Conservation (phyloP, 2,797 vertebrate genomes). For the Aldrovandia affinis region DNA sequence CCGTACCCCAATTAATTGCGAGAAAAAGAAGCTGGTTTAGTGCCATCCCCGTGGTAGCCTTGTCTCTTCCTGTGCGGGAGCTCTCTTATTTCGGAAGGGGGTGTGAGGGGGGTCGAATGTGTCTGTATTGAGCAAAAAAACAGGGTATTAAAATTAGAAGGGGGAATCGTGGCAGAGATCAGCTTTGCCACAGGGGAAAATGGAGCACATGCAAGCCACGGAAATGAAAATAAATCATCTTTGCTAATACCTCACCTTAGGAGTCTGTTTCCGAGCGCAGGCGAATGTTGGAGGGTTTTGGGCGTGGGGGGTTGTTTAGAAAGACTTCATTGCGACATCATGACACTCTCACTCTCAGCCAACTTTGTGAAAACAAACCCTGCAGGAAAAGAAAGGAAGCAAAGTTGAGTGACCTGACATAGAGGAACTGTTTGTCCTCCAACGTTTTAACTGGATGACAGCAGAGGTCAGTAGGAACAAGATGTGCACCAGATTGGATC, state of each 20-base stretch:
- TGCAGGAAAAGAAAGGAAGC: background rate
- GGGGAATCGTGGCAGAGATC: slow-evolving; percentile 89
- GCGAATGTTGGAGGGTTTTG: slow-evolving; percentile 60
- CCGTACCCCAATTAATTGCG: slow-evolving; percentile 96
- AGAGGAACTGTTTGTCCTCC: background rate
- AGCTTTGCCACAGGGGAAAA: slow-evolving; percentile 86
- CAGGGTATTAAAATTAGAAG: slow-evolving; percentile 91
- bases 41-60: slow-evolving; percentile 75
- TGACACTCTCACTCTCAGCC: slow-evolving; percentile 85
- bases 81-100: slow-evolving; percentile 83
- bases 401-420: background rate
- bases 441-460: background rate
- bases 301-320: slow-evolving; percentile 58
- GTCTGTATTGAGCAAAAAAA: slow-evolving; percentile 86
- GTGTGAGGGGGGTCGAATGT: slow-evolving; percentile 83
- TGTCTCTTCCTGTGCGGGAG: slow-evolving; percentile 82
- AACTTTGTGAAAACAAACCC: background rate
- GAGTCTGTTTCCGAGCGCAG: slow-evolving; percentile 78
- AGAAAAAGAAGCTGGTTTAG: slow-evolving; percentile 75
- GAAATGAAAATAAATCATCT: slow-evolving; percentile 94
- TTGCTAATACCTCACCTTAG: slow-evolving; percentile 90
- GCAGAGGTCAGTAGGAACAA: too few relatives aligned
- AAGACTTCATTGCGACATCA: slow-evolving; percentile 72
- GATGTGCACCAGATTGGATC: background rate
- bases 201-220: slow-evolving; percentile 83